Evolutionary conservation across 1,140 invertebrate genomes (phyloP).

Genomic region (Plutomurus gul): DNA sequence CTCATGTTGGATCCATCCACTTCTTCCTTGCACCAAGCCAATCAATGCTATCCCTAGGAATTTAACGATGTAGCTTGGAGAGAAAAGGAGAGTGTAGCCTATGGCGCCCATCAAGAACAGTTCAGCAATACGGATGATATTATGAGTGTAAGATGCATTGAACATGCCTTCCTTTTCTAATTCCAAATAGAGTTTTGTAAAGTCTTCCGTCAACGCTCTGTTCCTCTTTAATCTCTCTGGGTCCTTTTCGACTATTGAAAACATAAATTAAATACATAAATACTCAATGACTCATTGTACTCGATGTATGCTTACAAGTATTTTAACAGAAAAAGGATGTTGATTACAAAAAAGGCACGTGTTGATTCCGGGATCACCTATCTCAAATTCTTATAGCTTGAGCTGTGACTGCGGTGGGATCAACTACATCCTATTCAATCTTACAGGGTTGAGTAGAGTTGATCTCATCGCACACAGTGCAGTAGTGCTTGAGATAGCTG

Average conservation of each 20-base stretch:
- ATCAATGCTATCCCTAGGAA: conserved; percentile 38
- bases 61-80: conserved; percentile 4
- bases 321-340: too few relatives aligned
- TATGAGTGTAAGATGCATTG: conserved; percentile 38
- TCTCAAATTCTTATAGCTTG: too few relatives aligned
- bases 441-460: too few relatives aligned
- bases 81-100: conserved; percentile 37
- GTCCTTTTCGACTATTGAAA: neutral
- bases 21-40: conserved; percentile 39
- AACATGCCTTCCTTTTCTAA: conserved; percentile 50
- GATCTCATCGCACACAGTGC: too few relatives aligned
- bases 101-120: conserved; percentile 8
- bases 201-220: conserved; percentile 45
- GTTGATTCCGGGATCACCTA: too few relatives aligned
- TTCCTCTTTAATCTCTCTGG: conserved; percentile 37
- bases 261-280: neutral
- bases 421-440: too few relatives aligned
- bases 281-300: neutral
- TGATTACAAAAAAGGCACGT: too few relatives aligned
- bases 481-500: too few relatives aligned
- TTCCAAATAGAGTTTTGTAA: conserved; percentile 49
- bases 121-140: conserved; percentile 36
- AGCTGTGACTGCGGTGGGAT: too few relatives aligned
- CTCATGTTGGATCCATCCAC: conserved; percentile 48
- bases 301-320: neutral